These are phyloP conservation scores for Euthynnus affinis DNA, from an alignment of 2,797 vertebrate genomes.

Conservation along the genomic window DNA sequence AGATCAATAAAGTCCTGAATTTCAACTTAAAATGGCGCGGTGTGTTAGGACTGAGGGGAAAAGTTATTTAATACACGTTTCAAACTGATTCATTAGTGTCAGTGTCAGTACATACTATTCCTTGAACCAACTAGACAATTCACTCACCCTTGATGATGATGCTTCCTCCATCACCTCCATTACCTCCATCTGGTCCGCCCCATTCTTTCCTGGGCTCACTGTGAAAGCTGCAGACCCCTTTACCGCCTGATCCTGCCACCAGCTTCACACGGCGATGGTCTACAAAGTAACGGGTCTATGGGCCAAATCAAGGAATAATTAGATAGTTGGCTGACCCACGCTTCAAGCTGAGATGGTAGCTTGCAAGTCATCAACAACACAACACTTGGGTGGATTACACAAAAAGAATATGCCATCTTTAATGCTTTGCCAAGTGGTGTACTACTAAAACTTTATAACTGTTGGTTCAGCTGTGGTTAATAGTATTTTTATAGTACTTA, in stretches of 20 bases:
- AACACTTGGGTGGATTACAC: not conserved
- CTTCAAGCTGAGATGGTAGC: not conserved
- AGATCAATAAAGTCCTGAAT: not conserved
- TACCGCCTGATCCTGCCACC: constrained; percentile 90
- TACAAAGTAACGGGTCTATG: constrained; percentile 91
- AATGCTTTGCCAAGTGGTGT: not conserved
- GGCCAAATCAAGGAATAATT: not conserved
- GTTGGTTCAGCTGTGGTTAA: not conserved
- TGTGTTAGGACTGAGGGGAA: not conserved
- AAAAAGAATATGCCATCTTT: not conserved
- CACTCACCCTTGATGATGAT: constrained; percentile 71
- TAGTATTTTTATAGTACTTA: not conserved
- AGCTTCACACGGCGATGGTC: constrained; percentile 91
- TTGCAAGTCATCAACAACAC: not conserved
- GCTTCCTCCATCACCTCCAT: constrained; percentile 92
- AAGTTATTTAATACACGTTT: not conserved
- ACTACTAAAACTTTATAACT: not conserved
- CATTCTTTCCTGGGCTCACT: constrained; percentile 96
- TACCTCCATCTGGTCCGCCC: constrained; percentile 95
- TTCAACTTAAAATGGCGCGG: not conserved
- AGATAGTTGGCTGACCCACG: not conserved
- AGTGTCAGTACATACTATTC: not conserved
- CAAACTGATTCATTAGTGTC: not conserved
- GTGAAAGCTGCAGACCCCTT: constrained; percentile 89
- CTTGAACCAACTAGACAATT: not conserved